Base-by-base conservation (phyloP, 2,797 vertebrate genomes). In the Octomys mimax region DNA sequence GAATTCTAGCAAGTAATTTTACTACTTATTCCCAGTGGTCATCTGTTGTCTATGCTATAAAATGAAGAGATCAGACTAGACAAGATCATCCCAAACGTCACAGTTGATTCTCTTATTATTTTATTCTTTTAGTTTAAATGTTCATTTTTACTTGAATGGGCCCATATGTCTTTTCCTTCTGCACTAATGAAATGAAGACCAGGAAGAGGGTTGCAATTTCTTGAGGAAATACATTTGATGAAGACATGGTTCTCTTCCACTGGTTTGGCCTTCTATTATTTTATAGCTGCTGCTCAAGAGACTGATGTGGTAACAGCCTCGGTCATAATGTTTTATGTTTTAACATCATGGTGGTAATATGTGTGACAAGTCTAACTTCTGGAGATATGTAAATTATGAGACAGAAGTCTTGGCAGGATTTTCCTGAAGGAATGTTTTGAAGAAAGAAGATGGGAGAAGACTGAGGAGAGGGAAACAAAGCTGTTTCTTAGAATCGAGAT, bases 381-480 rank as follows among this genome's bases (percentile, higher is more conserved):
- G 36, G 26, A 93, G 89, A 96, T 62, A 95, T 66, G 31, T 36
- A 68, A 79, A 90, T 85, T 87, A 33, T 75, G 57, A 94, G 22
- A 49, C 57, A 54, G 79, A 94, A 39, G 83, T 71, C 91, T 86
- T 66, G 61, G 80, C 24, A 87, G n/a, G 36, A 86, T 90, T 88
- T 96, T 96, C 46, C 73, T 82, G 36, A 90, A 80, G 26, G 31
- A 90, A 36, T 82, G 31, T 93, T 93, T 81, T 90, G 14, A 95
- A 39, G 77, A 22, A 86, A 78, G 11, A 92, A 66, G 36, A 70
- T 33, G 70, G 10, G 24, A 90, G n/a, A 89, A 96, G n/a, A 93
- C 28, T 54, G 54, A 84, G 18, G 24, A 89, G 66, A 61, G 12
- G 81, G 18, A 92, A 94, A 87, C 95, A 93, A 10, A 33, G 6